Evolutionary conservation across 64 coral and sea anemone species (phyloP), one percentile per base, ranked within the genome.

Genomic region (Stylophora pistillata): DNA sequence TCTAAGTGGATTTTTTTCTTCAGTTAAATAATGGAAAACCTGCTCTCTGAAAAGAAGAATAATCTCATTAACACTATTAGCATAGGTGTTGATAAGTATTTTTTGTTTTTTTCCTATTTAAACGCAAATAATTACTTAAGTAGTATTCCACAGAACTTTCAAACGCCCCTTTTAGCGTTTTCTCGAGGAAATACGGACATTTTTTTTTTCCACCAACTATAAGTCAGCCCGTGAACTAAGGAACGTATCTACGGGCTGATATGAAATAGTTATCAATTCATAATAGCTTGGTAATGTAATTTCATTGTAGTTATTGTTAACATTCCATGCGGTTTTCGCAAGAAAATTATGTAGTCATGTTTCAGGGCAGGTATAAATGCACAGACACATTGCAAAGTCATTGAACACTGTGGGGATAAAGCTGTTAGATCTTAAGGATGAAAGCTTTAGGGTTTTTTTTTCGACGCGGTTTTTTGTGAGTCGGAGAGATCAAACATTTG

Each of bases 281-380:
- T 37, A 83, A 83, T 64, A 16, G 31, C 20, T 23, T 31, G 17
- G 78, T 82, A 82, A 69, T 84, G 80, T 84, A 84, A 84, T 70
- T 63, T 68, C 20, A 84, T 84, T 84, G 33, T 69, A 47, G 80
- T 84, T 70, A 69, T 84, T 84, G 61, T 84, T 84, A 84, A 41
- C 80, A 84, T 84, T 84, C 80, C 80, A 84, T 63, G 80, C 80
- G 80, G 80, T 69, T 69, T 53, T 28, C 21, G 4, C 15, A 37
- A 84, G 80, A 33, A 68, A 82, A 63, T 53, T 33, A 37, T 33
- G 25, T 15, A 14, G 9, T 37, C 0, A 30, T 54, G 37, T 53
- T 37, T 16, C 20, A 14, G 12, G 4, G 33, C 26, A 28, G 53
- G 21, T 69, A 15, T 12, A 34, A 70, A 66, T 70, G 31, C 1